These are phyloP conservation scores for Sebastes baramenuke DNA, from an alignment of 2,797 vertebrate species.

Conservation along the genomic window DNA sequence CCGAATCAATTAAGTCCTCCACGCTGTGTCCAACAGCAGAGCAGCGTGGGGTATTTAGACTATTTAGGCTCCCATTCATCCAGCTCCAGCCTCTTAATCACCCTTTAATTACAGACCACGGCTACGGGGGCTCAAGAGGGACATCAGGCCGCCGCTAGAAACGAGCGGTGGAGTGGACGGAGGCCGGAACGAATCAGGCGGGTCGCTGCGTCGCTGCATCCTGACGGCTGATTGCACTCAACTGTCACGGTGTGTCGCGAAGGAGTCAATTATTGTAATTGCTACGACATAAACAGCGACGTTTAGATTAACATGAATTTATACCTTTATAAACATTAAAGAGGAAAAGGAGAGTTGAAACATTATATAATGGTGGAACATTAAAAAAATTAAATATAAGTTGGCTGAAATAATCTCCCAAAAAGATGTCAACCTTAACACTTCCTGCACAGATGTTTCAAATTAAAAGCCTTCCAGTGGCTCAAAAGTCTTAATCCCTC, in stretches of 20 bases:
- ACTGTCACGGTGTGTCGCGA: neutral
- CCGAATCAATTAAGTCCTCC: conserved; percentile 81
- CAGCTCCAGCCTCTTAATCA: conserved; percentile 81
- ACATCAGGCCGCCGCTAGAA: conserved; percentile 59
- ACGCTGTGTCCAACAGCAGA: conserved; percentile 78
- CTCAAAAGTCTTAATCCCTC: neutral
- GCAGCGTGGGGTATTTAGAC: conserved; percentile 81
- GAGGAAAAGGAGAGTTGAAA: neutral
- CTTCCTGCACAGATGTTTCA: neutral
- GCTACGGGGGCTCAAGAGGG: conserved; percentile 70
- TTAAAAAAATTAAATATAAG: neutral
- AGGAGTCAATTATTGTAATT: neutral
- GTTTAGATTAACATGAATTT: neutral
- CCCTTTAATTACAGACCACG: conserved; percentile 82
- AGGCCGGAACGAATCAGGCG: conserved; percentile 29
- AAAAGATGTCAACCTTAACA: neutral
- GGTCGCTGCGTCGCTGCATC: too few species aligned
- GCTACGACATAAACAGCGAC: neutral
- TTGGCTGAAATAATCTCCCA: neutral
- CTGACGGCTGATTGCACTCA: too few species aligned
- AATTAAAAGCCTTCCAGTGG: neutral
- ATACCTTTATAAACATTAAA: neutral
- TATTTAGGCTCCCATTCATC: conserved; percentile 82
- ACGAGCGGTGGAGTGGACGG: conserved; percentile 21
- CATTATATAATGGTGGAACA: too few species aligned